Evolutionary conservation across 2,797 vertebrate genomes (phyloP), one percentile per base, ranked within the genome.

Genomic region (Rachycentron canadum): DNA sequence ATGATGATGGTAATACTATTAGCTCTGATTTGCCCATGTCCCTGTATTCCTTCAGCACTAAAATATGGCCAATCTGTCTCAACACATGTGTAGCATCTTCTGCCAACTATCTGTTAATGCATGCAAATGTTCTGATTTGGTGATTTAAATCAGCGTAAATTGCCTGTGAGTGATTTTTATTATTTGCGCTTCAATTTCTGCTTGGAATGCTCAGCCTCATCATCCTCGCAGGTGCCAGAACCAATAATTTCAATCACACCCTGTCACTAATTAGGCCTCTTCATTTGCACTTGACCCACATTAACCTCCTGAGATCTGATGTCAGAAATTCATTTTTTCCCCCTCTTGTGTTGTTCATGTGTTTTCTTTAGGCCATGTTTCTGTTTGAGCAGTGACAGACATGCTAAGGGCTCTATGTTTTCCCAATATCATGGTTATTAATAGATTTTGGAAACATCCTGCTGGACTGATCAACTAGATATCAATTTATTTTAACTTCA

Each of bases 11-110:
- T 83, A 56, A 82, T 67, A 66, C 49, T 82, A 62, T 59, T 25
- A 57, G 75, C 78, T 91, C 73, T 92, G 85, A 87, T 91, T 88
- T 83, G 41, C 74, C 76, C 56, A 62, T 89, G 30, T 88, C 45
- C 55, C 76, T 91, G 70, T 83, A 83, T 83, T 81, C 69, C 75
- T 84, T 78, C 25, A 40, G 63, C 83, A 72, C 79, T 83, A 58
- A 82, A 75, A 73, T 86, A 66, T 76, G 75, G 81, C 60, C 74
- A 78, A 43, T 85, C 81, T 86, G 63, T 71, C 43, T 49, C 45
- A 50, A 80, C 60, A 83, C 73, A 79, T 61, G 63, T 65, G 73
- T 57, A 65, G 43, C 69, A 74, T 86, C 78, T 57, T 73, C 72
- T 87, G 76, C 82, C 79, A 83, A 53, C 76, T 77, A n/a, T 80